phyloP scores from a whole-genome alignment of 2,797 vertebrate genomes.

The Hylomyscus alleni region DNA sequence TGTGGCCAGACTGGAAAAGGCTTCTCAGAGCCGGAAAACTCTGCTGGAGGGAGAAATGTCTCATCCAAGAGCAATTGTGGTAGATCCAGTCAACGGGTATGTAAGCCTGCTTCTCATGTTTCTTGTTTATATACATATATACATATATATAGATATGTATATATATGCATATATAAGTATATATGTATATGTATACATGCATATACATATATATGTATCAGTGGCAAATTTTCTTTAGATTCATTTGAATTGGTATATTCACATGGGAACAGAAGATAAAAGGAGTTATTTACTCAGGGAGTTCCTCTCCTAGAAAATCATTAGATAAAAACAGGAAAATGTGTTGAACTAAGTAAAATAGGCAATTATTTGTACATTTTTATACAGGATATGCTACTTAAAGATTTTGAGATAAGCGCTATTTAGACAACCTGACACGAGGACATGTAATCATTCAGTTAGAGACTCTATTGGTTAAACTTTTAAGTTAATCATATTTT shows the following conservation, averaged over 20 bases:
- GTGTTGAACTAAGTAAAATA: background rate
- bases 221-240: background rate
- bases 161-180: no score
- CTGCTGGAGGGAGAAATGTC: constrained; percentile 98
- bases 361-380: background rate
- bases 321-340: constrained; percentile 17
- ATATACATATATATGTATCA: background rate
- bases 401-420: background rate
- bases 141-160: background rate
- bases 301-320: background rate
- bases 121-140: background rate
- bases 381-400: background rate
- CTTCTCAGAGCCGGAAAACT: constrained; percentile 96
- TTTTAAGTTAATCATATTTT: background rate
- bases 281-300: background rate
- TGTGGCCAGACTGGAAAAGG: constrained; percentile 95
- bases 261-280: background rate
- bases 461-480: background rate
- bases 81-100: constrained; percentile 98
- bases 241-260: background rate
- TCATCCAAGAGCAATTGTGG: constrained; percentile 98
- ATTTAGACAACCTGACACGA: background rate
- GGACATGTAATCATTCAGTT: constrained; percentile 4
- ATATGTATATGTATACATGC: no score
- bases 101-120: constrained; percentile 68